Evolutionary conservation across 2,888 invertebrate species (phyloP).

Genomic region (Baronia brevicornis): DNA sequence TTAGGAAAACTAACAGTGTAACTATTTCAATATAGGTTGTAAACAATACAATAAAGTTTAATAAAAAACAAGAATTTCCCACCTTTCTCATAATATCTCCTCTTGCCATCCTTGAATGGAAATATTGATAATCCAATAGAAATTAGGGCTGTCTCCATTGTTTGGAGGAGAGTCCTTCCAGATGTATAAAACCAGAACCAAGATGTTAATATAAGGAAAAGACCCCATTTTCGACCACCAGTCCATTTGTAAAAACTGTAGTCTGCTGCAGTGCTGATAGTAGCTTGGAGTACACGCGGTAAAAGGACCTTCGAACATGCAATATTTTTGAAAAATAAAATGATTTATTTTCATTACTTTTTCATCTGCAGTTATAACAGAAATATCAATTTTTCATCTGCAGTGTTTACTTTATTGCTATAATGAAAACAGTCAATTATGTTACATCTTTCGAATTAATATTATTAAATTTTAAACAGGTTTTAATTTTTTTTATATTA

Average conservation of each 20-base stretch:
- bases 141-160: slow-evolving; percentile 87
- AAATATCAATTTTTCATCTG: too few species aligned
- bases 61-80: slow-evolving; percentile 9
- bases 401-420: too few species aligned
- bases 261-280: slow-evolving; percentile 86
- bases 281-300: slow-evolving; percentile 89
- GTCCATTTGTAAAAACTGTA: slow-evolving; percentile 82
- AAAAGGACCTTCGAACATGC: slow-evolving; percentile 82
- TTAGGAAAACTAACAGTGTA: too few species aligned
- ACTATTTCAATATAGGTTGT: too few species aligned
- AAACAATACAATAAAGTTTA: slow-evolving; percentile 3
- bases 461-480: too few species aligned
- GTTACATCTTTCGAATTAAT: slow-evolving; percentile 2
- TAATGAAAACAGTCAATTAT: slow-evolving; percentile 26
- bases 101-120: slow-evolving; percentile 77
- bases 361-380: too few species aligned
- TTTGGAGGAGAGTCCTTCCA: slow-evolving; percentile 91
- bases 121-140: slow-evolving; percentile 87
- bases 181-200: slow-evolving; percentile 96
- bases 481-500: too few species aligned
- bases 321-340: too few species aligned
- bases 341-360: too few species aligned
- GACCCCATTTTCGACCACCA: slow-evolving; percentile 83
- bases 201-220: slow-evolving; percentile 83
- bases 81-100: slow-evolving; percentile 56